These are phyloP conservation scores for Menidia menidia DNA, from an alignment of 2,797 vertebrate genomes.

Conservation along the genomic window DNA sequence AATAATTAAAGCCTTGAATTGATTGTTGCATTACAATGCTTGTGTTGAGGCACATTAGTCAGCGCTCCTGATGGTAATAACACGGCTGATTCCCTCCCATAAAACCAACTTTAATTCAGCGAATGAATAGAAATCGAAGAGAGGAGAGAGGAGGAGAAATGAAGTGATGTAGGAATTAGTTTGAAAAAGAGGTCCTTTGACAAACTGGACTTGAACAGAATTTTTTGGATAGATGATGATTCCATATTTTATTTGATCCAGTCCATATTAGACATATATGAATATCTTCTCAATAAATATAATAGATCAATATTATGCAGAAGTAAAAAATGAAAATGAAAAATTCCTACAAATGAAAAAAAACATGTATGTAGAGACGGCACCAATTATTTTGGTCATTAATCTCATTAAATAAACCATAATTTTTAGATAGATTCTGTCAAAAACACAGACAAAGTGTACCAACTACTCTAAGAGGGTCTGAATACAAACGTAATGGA, in stretches of 20 bases:
- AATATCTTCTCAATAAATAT: neutral
- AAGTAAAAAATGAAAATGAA: too few relatives aligned
- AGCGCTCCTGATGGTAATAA: conserved; percentile 65
- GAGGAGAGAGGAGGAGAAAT: conserved; percentile 7
- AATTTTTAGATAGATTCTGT: neutral
- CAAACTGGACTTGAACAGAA: conserved; percentile 9
- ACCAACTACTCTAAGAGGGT: too few relatives aligned
- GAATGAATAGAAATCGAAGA: conserved; percentile 23
- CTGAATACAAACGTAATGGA: too few relatives aligned
- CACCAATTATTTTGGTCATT: neutral
- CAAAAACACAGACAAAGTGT: neutral
- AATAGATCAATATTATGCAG: neutral
- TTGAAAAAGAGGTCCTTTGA: conserved; percentile 12
- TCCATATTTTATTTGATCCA: neutral
- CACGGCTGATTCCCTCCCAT: conserved; percentile 53
- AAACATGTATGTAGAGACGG: neutral
- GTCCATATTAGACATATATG: neutral
- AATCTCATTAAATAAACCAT: neutral
- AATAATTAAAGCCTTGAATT: conserved; percentile 77
- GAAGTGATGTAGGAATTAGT: conserved; percentile 13
- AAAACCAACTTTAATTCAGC: conserved; percentile 54
- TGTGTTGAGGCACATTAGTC: conserved; percentile 72
- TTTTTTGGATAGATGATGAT: neutral
- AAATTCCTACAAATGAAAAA: neutral
- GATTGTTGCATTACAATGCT: conserved; percentile 74